Conservation (phyloP, 2,797 vertebrate genomes). For the Nannoperca obscura region DNA sequence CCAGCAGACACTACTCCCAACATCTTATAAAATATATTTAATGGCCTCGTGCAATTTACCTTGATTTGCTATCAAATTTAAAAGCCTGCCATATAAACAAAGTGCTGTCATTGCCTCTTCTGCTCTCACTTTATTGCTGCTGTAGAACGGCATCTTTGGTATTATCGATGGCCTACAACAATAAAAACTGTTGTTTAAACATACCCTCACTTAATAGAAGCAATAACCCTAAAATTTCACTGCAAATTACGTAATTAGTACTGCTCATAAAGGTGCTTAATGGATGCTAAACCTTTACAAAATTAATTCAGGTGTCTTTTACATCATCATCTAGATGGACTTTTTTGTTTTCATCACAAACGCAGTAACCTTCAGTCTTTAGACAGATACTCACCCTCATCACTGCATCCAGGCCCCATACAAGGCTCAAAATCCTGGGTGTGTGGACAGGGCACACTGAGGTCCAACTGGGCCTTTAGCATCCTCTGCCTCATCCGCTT, state of each 20-base stretch:
- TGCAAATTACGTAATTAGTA: conserved; percentile 21
- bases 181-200: conserved; percentile 39
- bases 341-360: not conserved
- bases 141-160: conserved; percentile 25
- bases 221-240: conserved; percentile 25
- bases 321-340: not conserved
- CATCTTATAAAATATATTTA: conserved; percentile 40
- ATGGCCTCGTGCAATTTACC: conserved; percentile 19
- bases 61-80: conserved; percentile 21
- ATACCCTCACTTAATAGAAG: conserved; percentile 50
- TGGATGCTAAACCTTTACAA: conserved; percentile 3
- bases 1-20: conserved; percentile 9
- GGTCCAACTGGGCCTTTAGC: conserved; percentile 98
- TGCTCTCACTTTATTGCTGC: conserved; percentile 38
- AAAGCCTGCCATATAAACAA: conserved; percentile 48
- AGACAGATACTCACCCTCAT: conserved; percentile 88
- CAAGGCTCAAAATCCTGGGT: conserved; percentile 99
- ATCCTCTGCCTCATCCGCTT: conserved; percentile 98
- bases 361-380: conserved; percentile 5
- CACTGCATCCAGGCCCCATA: conserved; percentile 98
- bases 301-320: conserved; percentile 13
- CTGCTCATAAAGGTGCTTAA: conserved; percentile 21
- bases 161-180: conserved; percentile 38
- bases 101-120: conserved; percentile 12
- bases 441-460: conserved; percentile 96